Evolutionary conservation across 2,797 vertebrate species (phyloP), one percentile per base, ranked within the genome.

Genomic region (Schizopygopsis malacanthus): DNA sequence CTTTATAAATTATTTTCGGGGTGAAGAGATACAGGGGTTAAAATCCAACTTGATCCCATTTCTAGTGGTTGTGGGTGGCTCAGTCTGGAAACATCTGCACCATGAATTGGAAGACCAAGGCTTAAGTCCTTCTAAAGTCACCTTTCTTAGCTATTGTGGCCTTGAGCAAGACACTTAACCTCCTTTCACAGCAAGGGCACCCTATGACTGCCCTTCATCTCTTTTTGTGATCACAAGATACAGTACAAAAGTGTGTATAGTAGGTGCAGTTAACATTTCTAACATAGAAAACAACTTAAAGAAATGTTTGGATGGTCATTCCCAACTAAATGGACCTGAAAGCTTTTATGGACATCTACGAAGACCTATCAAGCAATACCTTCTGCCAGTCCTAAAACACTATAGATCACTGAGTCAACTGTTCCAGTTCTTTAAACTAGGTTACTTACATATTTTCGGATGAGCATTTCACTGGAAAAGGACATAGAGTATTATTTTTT

Each of bases 31-130:
- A 56, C 75, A 79, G 20, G 20, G 50, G 65, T 79, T 70, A 61
- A 72, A 79, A 85, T 79, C 63, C 52, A 41, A 43, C 83, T 84
- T 70, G 63, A 84, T 84, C 83, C 54, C 45, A 11, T 37, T 84
- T 78, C 72, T 78, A 54, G 76, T 56, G 50, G 52, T 37, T 6
- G 76, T 70, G 76, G 67, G 52, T 47, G 41, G 52, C 52, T 72
- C 52, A 59, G 76, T n/a, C 41, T 20, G 6, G 50, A 71, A 56
- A 71, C 65, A 22, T 70, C 52, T 22, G 20, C 20, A 71, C 52
- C 43, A 52, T 79, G 76, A 85, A 85, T 70, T 10, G 47, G 39
- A 59, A 79, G 52, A 71, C 25, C 33, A 15, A 45, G 50, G 39
- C 75, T 79, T 61, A 71, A 85, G 76, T 71, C 20, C 41, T 79